Evolutionary conservation across 2,113 vertebrate species (phyloP), one percentile per base, ranked within the genome.

Genomic region (Neolamprologus fasciatus): DNA sequence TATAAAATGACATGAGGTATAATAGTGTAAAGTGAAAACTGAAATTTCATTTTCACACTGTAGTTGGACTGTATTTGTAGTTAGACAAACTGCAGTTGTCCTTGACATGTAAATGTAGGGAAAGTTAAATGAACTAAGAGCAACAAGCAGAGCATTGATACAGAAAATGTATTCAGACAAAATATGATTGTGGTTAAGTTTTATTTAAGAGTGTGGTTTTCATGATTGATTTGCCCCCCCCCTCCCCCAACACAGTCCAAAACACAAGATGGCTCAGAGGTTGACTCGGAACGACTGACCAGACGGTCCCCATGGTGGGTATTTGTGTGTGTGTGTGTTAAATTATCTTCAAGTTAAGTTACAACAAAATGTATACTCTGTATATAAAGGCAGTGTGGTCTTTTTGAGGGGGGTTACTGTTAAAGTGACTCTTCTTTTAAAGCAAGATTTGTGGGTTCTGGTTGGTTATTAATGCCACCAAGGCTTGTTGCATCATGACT

Each of bases 261-360:
- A 95, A 26, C 89, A 8, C 93, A 90, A 23, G 95, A 96, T 3
- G 61, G 73, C 11, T 76, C 87, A 1, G 96, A 97, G 40, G 51
- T 55, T 3, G 96, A 96, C 17, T 82, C 71, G 0, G 96, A 96
- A 84, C 85, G 92, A 83, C 91, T 96, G 63, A 95, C 94, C 35
- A 90, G 94, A 16, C 88, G 95, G 61, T 94, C 94, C 42, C 95
- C 96, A 4, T 96, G 96, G 97, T 96, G 95, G 80, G 96, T 93
- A 8, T 61, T 10, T 73, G 9, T 51, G 9, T 66, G 40, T 28
- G 12, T 86, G 50, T 81, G 28, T 79, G 11, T n/a, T 19, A 28
- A 17, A 47, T 79, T 12, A 19, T 33, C 8, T 37, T 9, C 5
- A 33, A 7, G 45, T 51, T 57, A 35, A 66, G 31, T 66, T 66